Evolutionary conservation across 1,140 invertebrate genomes (phyloP), one percentile per base, ranked within the genome.

Genomic region (Penaeus chinensis): DNA sequence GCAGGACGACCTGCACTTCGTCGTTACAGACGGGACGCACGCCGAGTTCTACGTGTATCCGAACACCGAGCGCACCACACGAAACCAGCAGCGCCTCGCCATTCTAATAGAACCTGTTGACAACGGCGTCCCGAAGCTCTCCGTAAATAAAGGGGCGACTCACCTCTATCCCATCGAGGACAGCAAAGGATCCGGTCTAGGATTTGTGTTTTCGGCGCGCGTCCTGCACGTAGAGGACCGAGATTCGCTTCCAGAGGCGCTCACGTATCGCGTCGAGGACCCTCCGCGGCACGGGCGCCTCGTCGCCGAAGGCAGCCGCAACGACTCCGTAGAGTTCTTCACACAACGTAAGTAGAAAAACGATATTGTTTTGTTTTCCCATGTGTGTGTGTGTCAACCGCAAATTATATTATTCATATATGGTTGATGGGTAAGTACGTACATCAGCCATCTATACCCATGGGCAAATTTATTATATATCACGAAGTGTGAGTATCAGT

Each of bases 91-190:
- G 78, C 91, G 89, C 37, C 89, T 93, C 85, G 76, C 85, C 54
- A 92, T 93, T 82, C 90, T 92, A 60, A 91, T 93, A 13, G 89
- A 91, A n/a, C 91, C 92, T 0, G 91, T 93, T 3, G 92, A 93
- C 87, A 92, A 93, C 89, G 91, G 91, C 2, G 88, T 92, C 54
- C 93, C 92, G 0, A 90, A 91, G 60, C 84, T 92, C 7, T 89
- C 89, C 22, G 85, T 92, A 27, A 93, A 93, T 87, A 88, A 85
- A 32, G 60, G 65, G 10, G 82, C 82, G 22, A 42, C 82, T 3
- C 54, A 22, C 66, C 37, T 83, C 19, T 22, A 42, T 2, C 24
- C 69, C 20, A 32, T 82, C 19, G 27, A 47, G n/a, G 82, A 61
- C 5, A 60, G 42, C 20, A 60, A n/a, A 1, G 82, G 54, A 60